phyloP scores from a whole-genome alignment of 2,797 vertebrate genomes.

The Calcarius lapponicus region DNA sequence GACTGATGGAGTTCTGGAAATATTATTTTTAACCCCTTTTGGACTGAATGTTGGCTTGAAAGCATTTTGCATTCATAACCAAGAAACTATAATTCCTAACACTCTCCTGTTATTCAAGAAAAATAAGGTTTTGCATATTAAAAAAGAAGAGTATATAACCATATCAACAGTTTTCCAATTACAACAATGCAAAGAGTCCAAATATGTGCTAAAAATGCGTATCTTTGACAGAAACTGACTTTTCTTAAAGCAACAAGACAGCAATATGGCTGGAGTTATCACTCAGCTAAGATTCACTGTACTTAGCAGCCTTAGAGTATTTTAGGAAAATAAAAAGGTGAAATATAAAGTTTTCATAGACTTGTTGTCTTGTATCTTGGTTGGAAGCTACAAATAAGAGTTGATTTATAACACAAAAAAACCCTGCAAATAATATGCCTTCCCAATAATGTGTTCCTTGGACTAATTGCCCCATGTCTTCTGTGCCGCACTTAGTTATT shows the following conservation, averaged over 20 bases:
- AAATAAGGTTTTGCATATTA: not conserved
- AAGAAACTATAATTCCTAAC: not conserved
- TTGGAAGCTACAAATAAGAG: not conserved
- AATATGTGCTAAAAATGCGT: not conserved
- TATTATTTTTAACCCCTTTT: not conserved
- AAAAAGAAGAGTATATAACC: not conserved
- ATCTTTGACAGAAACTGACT: not conserved
- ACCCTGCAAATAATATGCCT: fast-evolving
- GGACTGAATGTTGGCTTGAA: not conserved
- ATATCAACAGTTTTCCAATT: not conserved
- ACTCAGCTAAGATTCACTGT: not conserved
- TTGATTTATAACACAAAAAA: not conserved
- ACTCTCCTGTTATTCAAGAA: not conserved
- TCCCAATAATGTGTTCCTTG: not conserved
- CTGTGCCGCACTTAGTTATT: not conserved
- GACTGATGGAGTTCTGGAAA: not conserved
- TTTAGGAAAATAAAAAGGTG: not conserved
- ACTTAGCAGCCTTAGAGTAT: not conserved
- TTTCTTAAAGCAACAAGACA: not conserved
- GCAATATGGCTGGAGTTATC: not conserved
- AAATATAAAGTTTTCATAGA: not conserved
- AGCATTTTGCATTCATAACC: not conserved
- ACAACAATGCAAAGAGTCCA: not conserved
- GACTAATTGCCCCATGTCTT: not conserved
- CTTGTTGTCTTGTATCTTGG: not conserved